These are phyloP conservation scores for Limnephilus rhombicus DNA, from an alignment of 2,888 invertebrate species.

Conservation along the genomic window DNA sequence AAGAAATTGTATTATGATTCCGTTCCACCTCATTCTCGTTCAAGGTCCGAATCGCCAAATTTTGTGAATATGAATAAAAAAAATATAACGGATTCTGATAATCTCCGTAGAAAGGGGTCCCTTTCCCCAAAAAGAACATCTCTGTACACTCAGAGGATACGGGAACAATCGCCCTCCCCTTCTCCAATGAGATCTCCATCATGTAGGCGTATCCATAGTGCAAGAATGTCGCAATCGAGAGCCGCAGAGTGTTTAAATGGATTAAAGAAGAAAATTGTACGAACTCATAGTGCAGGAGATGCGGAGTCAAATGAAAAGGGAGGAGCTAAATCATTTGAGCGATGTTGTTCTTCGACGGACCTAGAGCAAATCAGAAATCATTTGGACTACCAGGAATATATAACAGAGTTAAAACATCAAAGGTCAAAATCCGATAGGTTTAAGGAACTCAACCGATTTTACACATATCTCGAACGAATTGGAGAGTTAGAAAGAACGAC, in stretches of 20 bases:
- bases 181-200: constrained; percentile 82
- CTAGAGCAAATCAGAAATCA: constrained; percentile 72
- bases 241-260: constrained; percentile 70
- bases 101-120: constrained; percentile 58
- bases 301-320: constrained; percentile 72
- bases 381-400: constrained; percentile 83
- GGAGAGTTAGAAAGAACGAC: constrained; percentile 89
- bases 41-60: constrained; percentile 65
- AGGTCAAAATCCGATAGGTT: constrained; percentile 87
- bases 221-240: constrained; percentile 73
- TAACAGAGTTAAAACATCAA: constrained; percentile 81
- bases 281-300: constrained; percentile 84
- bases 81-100: constrained; percentile 58
- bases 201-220: constrained; percentile 80
- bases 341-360: constrained; percentile 71
- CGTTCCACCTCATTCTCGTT: constrained; percentile 50
- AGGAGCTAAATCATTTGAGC: constrained; percentile 66
- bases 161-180: constrained; percentile 75
- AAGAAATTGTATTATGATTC: constrained; percentile 67
- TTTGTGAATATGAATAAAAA: constrained; percentile 54
- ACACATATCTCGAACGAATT: constrained; percentile 90
- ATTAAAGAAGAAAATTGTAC: constrained; percentile 73
- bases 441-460: constrained; percentile 90
- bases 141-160: constrained; percentile 38
- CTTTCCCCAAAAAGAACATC: constrained; percentile 45